Evolutionary conservation across 2,797 vertebrate genomes (phyloP), one percentile per base, ranked within the genome.

Genomic region (Mormyrops attenuatus): DNA sequence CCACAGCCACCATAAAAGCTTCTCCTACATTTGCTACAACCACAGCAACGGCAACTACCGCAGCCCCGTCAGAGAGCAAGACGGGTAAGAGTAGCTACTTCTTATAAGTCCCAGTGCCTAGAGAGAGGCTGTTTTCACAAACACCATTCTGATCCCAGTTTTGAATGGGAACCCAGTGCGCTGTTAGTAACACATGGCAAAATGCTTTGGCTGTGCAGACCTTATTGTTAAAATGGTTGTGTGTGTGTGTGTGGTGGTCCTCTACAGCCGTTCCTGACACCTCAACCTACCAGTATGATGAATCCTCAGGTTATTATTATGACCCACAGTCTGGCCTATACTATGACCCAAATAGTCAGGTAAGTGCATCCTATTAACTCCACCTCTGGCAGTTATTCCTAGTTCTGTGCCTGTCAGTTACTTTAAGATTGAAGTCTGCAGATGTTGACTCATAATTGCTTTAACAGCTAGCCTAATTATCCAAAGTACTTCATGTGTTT

Each of bases 221-320:
- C 47, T 44, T 5, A 17, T 49, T 41, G 69, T 22, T 60, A 73
- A 63, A 84, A 77, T 17, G 34, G 77, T 5, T 80, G 2, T 89
- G 0, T 89, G 0, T 87, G 15, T n/a, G n/a, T 30, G 26, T 30
- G 26, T 30, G 26, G 20, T 6, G 90, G 41, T 44, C 50, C 2
- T 73, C 93, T 92, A 90, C 95, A 98, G 98, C 93, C 89, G 95
- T 94, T 91, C 98, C 98, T 90, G 98, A 99, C 92, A 98, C 96
- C 0, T 99, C 99, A 88, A 97, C 96, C n/a, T 99, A 99, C 93
- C 98, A 99, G 69, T 99, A 98, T 89, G 98, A 99, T 91, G 98
- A 99, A 90, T 97, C 98, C 66, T 99, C 99, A 85, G 98, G 99
- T 88, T 99, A 98, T 94, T 99, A 99, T 91, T 99, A 98, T 88